phyloP scores from a whole-genome alignment of 1,140 invertebrate genomes.

The Brachionus calyciflorus region DNA sequence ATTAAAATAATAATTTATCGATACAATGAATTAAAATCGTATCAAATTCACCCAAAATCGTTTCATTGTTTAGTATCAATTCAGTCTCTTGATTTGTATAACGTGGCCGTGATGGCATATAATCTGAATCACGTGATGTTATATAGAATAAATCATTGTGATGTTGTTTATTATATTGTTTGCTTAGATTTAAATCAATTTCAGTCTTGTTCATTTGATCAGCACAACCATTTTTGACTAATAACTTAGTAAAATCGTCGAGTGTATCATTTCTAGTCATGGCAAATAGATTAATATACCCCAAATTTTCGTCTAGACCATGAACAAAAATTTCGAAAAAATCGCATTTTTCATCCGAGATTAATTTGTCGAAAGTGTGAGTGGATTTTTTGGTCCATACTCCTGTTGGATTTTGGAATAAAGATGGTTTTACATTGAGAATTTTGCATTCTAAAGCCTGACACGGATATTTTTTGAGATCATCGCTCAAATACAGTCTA shows the following conservation, averaged over 20 bases:
- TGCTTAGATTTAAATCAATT: slow-evolving; percentile 27
- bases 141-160: slow-evolving; percentile 18
- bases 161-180: not conserved
- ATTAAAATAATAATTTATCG: no score
- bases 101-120: not conserved
- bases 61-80: no score
- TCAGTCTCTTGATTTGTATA: not conserved
- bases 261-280: not conserved
- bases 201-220: slow-evolving; percentile 1
- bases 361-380: not conserved
- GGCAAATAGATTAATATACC: not conserved
- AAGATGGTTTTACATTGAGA: not conserved
- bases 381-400: slow-evolving; percentile 6
- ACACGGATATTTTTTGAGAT: slow-evolving; percentile 3
- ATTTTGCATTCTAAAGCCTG: slow-evolving; percentile 42
- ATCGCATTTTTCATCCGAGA: not conserved
- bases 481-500: not conserved
- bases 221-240: not conserved
- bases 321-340: slow-evolving; percentile 5
- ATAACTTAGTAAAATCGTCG: slow-evolving; percentile 2
- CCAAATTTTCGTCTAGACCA: slow-evolving; percentile 12
- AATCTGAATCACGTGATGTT: slow-evolving; percentile 14
- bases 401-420: slow-evolving; percentile 5
- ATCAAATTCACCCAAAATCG: no score
- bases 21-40: no score